Conservation (phyloP, 2,797 vertebrate species). For the Eidolon dupreanum region DNA sequence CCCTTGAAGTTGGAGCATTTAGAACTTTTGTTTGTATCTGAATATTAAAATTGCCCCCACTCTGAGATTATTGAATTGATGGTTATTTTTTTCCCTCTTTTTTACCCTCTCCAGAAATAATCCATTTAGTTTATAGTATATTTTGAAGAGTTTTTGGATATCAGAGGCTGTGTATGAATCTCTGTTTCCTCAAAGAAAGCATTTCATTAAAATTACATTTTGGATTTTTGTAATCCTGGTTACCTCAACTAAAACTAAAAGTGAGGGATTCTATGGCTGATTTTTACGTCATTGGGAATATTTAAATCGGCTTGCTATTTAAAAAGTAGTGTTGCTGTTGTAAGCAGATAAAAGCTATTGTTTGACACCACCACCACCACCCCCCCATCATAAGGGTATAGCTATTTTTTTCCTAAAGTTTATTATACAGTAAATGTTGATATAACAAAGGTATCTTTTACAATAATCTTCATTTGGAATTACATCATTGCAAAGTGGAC, state of each 20-base stretch:
- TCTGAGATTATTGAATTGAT: constrained; percentile 47
- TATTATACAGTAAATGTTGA: not conserved
- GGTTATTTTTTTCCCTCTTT: constrained; percentile 16
- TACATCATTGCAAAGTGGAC: not conserved
- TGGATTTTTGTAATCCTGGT: constrained; percentile 20
- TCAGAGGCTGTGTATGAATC: constrained; percentile 35
- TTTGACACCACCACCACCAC: not conserved
- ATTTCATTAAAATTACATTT: constrained; percentile 50
- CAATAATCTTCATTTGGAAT: constrained; percentile 19
- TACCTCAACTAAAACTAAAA: constrained; percentile 52
- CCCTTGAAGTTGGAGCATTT: constrained; percentile 33
- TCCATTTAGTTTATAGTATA: not conserved
- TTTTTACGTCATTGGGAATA: constrained; percentile 49
- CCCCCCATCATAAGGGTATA: not conserved
- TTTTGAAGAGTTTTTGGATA: constrained; percentile 49
- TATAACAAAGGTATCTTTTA: constrained; percentile 41
- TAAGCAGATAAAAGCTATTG: not conserved
- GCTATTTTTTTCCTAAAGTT: not conserved
- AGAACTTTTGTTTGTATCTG: constrained; percentile 61
- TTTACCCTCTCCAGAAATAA: constrained; percentile 35
- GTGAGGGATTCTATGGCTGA: not conserved
- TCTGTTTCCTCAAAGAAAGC: constrained; percentile 15
- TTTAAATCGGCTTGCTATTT: constrained; percentile 44
- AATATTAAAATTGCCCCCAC: constrained; percentile 57
- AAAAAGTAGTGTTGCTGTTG: constrained; percentile 17